phyloP scores from a whole-genome alignment of 92 coral and sea anemone genomes.

The Desmophyllum pertusum region DNA sequence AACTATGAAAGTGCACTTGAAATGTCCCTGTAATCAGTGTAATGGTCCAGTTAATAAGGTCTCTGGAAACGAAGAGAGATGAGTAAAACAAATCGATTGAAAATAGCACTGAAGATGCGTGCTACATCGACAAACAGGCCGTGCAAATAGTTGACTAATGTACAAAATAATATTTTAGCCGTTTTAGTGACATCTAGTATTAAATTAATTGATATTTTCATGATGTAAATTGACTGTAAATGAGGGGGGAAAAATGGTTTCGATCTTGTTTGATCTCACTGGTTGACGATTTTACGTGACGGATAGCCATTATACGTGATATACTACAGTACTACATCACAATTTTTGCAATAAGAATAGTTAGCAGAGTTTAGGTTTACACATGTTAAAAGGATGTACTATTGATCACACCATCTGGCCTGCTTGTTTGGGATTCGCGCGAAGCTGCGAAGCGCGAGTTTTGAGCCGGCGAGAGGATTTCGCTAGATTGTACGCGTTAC shows the following conservation, averaged over 20 bases:
- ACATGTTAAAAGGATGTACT: too few relatives aligned
- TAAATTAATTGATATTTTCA: background rate
- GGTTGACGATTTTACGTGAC: too few relatives aligned
- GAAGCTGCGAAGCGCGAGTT: too few relatives aligned
- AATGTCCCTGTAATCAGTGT: background rate
- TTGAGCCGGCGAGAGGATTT: too few relatives aligned
- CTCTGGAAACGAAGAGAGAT: background rate
- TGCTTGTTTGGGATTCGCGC: too few relatives aligned
- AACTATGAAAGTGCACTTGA: slow-evolving; percentile 39
- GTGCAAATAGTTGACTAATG: slow-evolving; percentile 18
- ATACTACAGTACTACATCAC: too few relatives aligned
- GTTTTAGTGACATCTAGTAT: background rate
- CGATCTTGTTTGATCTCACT: too few relatives aligned
- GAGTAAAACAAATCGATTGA: background rate
- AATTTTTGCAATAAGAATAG: too few relatives aligned
- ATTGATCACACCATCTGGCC: too few relatives aligned
- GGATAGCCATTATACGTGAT: too few relatives aligned
- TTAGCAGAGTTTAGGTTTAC: too few relatives aligned
- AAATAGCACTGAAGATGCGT: background rate
- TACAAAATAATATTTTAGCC: background rate
- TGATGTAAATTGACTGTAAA: background rate
- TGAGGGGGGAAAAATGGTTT: background rate
- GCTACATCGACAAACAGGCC: background rate
- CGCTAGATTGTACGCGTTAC: too few relatives aligned
- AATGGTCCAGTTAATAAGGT: background rate